These are phyloP conservation scores for Heliconius congener DNA, from an alignment of 1,140 invertebrate species.

Conservation along the genomic window DNA sequence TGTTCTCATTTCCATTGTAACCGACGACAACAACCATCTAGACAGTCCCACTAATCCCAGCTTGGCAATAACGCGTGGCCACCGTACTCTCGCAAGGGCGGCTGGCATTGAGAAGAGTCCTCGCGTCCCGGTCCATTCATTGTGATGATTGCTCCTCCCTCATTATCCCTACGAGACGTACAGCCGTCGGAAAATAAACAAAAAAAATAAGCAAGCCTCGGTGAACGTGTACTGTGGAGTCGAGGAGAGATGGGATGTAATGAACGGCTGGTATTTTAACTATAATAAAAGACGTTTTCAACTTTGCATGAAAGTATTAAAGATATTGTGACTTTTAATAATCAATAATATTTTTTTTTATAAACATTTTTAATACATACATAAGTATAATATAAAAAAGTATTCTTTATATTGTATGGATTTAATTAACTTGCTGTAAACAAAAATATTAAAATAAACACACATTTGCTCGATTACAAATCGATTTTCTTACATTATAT, in stretches of 20 bases:
- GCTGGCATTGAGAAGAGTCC: slow-evolving; percentile 58
- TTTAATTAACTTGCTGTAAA: no score
- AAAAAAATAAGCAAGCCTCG: slow-evolving; percentile 41
- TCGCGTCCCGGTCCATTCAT: slow-evolving; percentile 67
- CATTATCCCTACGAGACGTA: slow-evolving; percentile 59
- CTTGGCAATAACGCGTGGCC: slow-evolving; percentile 34
- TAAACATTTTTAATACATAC: no score
- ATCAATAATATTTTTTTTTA: no score
- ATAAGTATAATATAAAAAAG: no score
- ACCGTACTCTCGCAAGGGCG: slow-evolving; percentile 49
- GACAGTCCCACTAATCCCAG: not conserved
- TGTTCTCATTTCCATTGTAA: not conserved
- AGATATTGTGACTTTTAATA: not conserved
- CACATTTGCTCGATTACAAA: no score
- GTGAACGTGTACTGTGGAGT: slow-evolving; percentile 15
- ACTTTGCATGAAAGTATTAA: slow-evolving; percentile 22
- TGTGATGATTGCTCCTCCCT: slow-evolving; percentile 74
- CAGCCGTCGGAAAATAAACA: slow-evolving; percentile 45
- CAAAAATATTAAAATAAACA: no score
- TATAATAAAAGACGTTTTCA: slow-evolving; percentile 9
- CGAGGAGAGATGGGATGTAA: slow-evolving; percentile 13
- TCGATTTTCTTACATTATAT: no score
- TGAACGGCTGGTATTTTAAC: slow-evolving; percentile 26
- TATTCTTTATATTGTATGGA: no score
- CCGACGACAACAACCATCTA: not conserved